These are phyloP conservation scores for Oreochromis grahami DNA, from an alignment of 2,797 vertebrate genomes.

Conservation along the genomic window DNA sequence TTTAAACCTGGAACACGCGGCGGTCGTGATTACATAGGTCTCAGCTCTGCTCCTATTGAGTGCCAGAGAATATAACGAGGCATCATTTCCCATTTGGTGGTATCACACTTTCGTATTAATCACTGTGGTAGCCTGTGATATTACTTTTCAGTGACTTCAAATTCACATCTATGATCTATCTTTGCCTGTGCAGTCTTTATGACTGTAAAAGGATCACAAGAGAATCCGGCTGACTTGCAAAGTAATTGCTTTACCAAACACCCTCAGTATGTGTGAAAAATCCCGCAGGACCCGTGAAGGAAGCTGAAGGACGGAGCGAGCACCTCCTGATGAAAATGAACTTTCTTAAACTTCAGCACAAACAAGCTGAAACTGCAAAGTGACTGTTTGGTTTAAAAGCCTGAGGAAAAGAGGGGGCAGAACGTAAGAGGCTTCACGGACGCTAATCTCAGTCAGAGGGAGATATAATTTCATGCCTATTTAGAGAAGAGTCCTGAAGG, in stretches of 20 bases:
- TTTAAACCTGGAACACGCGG: neutral
- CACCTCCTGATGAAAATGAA: constrained; percentile 74
- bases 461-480: constrained; percentile 87
- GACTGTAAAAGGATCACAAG: neutral
- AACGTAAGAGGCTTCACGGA: constrained; percentile 62
- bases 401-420: constrained; percentile 72
- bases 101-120: neutral
- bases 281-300: constrained; percentile 48
- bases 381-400: constrained; percentile 74
- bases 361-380: constrained; percentile 81
- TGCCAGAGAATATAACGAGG: neutral
- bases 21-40: neutral
- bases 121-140: neutral
- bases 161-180: neutral
- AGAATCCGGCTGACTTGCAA: neutral
- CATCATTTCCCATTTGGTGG: neutral
- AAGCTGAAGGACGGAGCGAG: constrained; percentile 47
- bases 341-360: constrained; percentile 77
- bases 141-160: neutral
- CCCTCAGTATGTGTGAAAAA: constrained; percentile 54
- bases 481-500: constrained; percentile 81
- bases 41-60: neutral
- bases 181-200: neutral
- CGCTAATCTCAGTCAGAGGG: constrained; percentile 80
- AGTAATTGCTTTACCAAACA: constrained; percentile 27